Evolutionary conservation across 23 tunicate species (phyloP).

Genomic region (Botrylloides violaceus): DNA sequence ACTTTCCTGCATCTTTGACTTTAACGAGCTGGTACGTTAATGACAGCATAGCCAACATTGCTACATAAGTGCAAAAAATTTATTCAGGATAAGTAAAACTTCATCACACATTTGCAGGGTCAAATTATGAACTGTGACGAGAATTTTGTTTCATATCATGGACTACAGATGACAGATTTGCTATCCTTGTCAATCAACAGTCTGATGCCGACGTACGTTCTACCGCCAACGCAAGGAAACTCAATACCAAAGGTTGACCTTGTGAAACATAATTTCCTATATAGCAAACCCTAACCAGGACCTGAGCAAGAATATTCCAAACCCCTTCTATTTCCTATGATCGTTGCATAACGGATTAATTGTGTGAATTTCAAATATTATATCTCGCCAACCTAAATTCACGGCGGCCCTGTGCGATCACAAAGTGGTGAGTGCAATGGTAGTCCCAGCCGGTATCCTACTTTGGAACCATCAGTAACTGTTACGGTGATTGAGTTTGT

Average conservation of each 20-base stretch:
- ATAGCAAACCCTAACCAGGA: background rate
- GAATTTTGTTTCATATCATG: conserved; percentile 41
- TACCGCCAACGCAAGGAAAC: conserved; percentile 30
- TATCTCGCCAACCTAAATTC: too few relatives aligned
- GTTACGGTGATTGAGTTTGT: too few relatives aligned
- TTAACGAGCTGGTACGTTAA: conserved; percentile 39
- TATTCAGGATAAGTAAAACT: too few relatives aligned
- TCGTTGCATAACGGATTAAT: too few relatives aligned
- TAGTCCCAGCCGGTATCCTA: too few relatives aligned
- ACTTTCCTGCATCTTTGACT: conserved; percentile 41
- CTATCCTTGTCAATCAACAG: conserved; percentile 1
- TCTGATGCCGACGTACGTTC: conserved; percentile 39
- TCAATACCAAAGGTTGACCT: conserved; percentile 20
- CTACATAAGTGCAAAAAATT: background rate
- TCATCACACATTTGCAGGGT: conserved; percentile 40
- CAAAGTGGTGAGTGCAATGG: too few relatives aligned
- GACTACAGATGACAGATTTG: conserved; percentile 19
- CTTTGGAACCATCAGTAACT: too few relatives aligned
- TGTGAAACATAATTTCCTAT: background rate
- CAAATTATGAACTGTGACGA: conserved; percentile 41
- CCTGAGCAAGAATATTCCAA: too few relatives aligned
- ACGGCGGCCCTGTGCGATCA: too few relatives aligned
- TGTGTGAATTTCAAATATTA: too few relatives aligned
- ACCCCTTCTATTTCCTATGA: too few relatives aligned
- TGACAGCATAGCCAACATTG: too few relatives aligned